Conservation (phyloP, 2,113 vertebrate genomes). For the Pyxicephalus adspersus region DNA sequence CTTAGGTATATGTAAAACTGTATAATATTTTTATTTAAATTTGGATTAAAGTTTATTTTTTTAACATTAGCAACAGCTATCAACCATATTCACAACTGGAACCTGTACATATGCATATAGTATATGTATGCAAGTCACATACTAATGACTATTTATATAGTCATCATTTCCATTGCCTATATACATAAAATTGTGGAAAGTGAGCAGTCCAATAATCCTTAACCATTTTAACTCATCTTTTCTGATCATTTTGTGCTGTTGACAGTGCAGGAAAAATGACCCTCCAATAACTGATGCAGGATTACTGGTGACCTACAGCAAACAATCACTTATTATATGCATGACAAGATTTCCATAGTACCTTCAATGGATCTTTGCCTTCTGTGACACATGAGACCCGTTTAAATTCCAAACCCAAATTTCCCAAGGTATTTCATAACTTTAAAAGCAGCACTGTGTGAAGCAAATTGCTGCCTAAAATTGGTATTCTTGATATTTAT, state of each 20-base stretch:
- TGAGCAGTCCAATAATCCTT: slow-evolving; percentile 69
- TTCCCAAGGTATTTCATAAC: slow-evolving; percentile 65
- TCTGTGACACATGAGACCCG: slow-evolving; percentile 67
- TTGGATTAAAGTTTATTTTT: no score
- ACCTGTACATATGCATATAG: slow-evolving; percentile 50
- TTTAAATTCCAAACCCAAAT: slow-evolving; percentile 64
- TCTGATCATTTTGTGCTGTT: slow-evolving; percentile 71
- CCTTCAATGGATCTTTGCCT: slow-evolving; percentile 65
- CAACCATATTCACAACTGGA: background rate
- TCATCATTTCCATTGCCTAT: slow-evolving; percentile 67
- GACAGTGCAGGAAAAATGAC: slow-evolving; percentile 74
- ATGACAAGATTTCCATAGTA: slow-evolving; percentile 72
- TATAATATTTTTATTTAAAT: no score
- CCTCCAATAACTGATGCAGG: slow-evolving; percentile 75
- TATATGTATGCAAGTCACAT: slow-evolving; percentile 55
- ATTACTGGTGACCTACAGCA: slow-evolving; percentile 76
- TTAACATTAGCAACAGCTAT: background rate
- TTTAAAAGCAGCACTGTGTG: slow-evolving; percentile 62
- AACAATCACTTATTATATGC: slow-evolving; percentile 74
- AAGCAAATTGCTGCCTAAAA: slow-evolving; percentile 61
- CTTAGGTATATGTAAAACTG: no score
- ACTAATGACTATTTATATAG: slow-evolving; percentile 67
- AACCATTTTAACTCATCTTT: slow-evolving; percentile 84
- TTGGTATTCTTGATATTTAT: slow-evolving; percentile 56
- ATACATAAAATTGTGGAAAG: slow-evolving; percentile 68